Percentiles rank a stretch among this genome's conserved stretches.
These are phyloP conservation scores for Bombyx huttoni DNA, from an alignment of 2,888 invertebrate species.

Conservation along the genomic window DNA sequence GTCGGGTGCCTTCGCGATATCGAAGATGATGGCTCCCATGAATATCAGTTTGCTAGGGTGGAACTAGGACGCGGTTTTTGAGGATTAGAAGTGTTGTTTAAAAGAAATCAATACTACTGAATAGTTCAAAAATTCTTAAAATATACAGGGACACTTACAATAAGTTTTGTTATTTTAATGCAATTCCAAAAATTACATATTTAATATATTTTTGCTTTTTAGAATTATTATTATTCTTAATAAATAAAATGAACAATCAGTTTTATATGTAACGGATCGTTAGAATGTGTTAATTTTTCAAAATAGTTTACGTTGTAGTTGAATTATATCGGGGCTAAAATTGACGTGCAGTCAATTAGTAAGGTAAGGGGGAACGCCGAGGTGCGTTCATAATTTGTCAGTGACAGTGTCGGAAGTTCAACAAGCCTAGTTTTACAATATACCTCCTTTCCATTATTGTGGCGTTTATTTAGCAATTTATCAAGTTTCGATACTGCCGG, in stretches of 20 bases:
- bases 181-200: no score
- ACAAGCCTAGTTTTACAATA: constrained; percentile 39
- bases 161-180: no score
- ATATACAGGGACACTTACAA: no score
- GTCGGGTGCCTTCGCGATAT: no score
- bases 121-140: no score
- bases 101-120: no score
- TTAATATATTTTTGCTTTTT: background rate
- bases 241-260: background rate
- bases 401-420: constrained; percentile 64
- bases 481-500: background rate
- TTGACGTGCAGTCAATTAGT: constrained; percentile 69
- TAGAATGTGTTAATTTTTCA: background rate
- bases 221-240: background rate
- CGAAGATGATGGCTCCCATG: no score
- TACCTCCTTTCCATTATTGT: background rate
- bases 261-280: background rate
- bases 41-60: no score
- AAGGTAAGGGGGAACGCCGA: constrained; percentile 26
- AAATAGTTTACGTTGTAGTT: constrained; percentile 45
- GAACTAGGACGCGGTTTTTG: no score
- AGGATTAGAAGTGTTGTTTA: no score
- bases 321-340: constrained; percentile 47
- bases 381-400: constrained; percentile 58
- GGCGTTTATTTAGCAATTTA: background rate